Percentiles rank a stretch among this genome's conserved stretches.
Evolutionary conservation across 2,113 vertebrate genomes (phyloP).

Genomic region (Peromyscus maniculatus): DNA sequence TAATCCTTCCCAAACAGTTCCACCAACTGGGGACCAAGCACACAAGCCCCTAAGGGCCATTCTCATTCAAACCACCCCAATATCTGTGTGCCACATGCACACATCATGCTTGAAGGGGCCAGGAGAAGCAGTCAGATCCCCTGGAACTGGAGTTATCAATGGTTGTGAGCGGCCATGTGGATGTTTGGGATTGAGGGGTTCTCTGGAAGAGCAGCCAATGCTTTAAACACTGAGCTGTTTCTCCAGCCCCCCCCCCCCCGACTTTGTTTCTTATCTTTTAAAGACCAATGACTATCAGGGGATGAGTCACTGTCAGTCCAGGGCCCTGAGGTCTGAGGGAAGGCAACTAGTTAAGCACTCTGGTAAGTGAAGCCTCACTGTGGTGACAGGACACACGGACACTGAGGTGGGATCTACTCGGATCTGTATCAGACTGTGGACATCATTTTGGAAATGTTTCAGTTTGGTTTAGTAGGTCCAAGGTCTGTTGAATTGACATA

Average conservation of each 20-base stretch:
- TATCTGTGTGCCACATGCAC: not conserved
- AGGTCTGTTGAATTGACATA: not conserved
- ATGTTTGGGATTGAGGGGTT: not conserved
- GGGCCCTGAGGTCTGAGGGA: constrained; percentile 12
- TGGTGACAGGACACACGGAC: not conserved
- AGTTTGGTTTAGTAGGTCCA: not conserved
- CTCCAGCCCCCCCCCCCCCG: not conserved
- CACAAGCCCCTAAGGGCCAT: not conserved
- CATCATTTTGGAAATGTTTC: not conserved
- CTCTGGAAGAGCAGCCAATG: not conserved
- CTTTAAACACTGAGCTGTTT: not conserved
- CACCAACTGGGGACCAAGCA: not conserved
- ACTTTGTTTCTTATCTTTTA: not conserved
- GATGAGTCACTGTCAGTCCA: not conserved
- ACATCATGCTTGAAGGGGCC: not conserved
- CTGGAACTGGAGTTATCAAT: not conserved
- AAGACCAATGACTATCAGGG: constrained; percentile 29
- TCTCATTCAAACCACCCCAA: not conserved
- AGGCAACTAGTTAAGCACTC: not conserved
- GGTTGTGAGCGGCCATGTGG: not conserved
- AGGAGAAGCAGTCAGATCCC: not conserved
- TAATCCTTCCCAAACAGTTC: not conserved
- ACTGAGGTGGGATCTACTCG: not conserved
- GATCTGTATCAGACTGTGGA: not conserved
- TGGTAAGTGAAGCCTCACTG: not conserved